phyloP scores from a whole-genome alignment of 2,113 vertebrate genomes.

The Leiothrix lutea region DNA sequence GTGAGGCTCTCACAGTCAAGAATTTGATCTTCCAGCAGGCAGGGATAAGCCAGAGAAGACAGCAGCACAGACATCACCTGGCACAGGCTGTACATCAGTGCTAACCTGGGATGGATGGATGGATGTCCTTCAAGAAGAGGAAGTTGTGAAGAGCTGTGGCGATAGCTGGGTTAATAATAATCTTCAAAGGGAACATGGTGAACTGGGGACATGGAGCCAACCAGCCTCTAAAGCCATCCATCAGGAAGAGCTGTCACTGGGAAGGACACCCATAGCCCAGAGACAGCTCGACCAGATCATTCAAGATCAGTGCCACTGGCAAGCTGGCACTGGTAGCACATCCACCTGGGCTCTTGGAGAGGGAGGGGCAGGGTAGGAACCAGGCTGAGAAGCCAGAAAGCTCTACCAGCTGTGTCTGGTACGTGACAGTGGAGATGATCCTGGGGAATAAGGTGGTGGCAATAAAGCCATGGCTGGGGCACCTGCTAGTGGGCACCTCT shows the following conservation, averaged over 20 bases:
- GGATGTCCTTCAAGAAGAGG: not conserved
- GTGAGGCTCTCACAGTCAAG: rapidly evolving
- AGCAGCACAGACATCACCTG: rapidly evolving
- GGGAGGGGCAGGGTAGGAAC: not conserved
- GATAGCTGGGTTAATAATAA: not conserved
- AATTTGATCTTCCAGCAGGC: not conserved
- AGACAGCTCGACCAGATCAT: not conserved
- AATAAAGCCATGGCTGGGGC: not conserved
- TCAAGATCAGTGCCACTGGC: not conserved
- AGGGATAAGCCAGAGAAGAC: rapidly evolving
- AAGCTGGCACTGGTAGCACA: not conserved
- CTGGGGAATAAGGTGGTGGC: not conserved
- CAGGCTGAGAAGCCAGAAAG: not conserved
- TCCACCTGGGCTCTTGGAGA: not conserved
- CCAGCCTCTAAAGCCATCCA: not conserved
- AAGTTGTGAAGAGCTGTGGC: not conserved
- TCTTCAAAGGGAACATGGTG: not conserved
- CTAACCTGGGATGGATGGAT: not conserved
- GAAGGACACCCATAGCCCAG: not conserved
- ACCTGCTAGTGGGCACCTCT: not conserved
- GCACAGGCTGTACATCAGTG: not conserved
- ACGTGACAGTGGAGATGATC: not conserved
- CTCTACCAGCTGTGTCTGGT: rapidly evolving
- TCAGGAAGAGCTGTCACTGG: not conserved
- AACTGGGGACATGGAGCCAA: not conserved